Conservation (phyloP, 64 coral and sea anemone species). For the Orbicella faveolata region DNA sequence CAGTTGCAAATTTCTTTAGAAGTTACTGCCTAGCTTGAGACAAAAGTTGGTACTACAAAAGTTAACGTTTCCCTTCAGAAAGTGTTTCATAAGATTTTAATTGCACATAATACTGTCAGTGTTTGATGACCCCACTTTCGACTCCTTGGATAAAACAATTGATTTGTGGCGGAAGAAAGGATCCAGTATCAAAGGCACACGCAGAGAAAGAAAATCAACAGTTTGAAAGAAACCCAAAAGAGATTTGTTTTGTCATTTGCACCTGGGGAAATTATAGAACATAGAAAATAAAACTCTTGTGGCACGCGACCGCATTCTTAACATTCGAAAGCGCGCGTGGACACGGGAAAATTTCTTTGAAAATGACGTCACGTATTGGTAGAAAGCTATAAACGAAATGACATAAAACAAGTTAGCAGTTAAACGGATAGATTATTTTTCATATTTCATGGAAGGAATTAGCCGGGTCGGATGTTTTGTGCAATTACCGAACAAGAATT, state of each 20-base stretch:
- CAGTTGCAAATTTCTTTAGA: not conserved
- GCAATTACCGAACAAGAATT: conserved; percentile 44
- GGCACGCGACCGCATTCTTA: conserved; percentile 41
- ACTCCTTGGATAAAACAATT: not conserved
- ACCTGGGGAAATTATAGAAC: conserved; percentile 16
- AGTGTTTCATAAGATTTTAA: not conserved
- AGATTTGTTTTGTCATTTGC: conserved; percentile 37
- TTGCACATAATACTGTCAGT: not conserved
- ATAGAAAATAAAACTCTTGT: conserved; percentile 5
- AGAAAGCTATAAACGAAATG: not conserved
- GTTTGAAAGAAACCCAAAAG: conserved; percentile 26
- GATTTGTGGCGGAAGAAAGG: not conserved
- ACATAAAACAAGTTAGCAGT: conserved; percentile 24
- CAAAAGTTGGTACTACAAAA: not conserved
- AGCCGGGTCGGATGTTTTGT: conserved; percentile 46
- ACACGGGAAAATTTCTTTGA: not conserved
- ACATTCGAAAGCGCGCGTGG: not conserved
- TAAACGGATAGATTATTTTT: conserved; percentile 53
- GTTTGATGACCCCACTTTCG: conserved; percentile 1
- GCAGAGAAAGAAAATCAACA: conserved; percentile 15
- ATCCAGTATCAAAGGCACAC: conserved; percentile 26
- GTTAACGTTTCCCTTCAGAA: conserved; percentile 7
- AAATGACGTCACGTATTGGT: conserved; percentile 12
- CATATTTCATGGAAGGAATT: not conserved
- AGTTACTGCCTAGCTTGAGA: not conserved